These are phyloP conservation scores for Oryzias woworae DNA, from an alignment of 2,113 vertebrate genomes.

Conservation along the genomic window DNA sequence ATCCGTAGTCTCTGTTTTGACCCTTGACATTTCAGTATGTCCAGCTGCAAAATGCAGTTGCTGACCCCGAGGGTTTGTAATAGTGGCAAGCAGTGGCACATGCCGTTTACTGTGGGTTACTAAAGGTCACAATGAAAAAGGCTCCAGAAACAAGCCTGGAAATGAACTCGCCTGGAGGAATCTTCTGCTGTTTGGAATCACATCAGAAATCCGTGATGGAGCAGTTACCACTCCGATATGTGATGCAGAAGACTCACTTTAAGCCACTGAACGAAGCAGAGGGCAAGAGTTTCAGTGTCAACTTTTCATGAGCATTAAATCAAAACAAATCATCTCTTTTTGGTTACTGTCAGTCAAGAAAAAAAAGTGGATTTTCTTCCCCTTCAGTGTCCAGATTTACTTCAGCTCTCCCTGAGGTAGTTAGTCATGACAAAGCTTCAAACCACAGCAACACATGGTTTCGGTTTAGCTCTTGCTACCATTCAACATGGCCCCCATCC, in stretches of 20 bases:
- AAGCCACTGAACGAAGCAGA: conserved; percentile 19
- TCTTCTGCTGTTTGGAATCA: conserved; percentile 38
- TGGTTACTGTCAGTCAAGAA: conserved; percentile 57
- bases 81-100: conserved; percentile 45
- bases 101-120: conserved; percentile 49
- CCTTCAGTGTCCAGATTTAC: conserved; percentile 34
- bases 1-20: conserved; percentile 55
- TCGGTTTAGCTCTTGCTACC: conserved; percentile 69
- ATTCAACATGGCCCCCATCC: conserved; percentile 64
- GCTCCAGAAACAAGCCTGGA: conserved; percentile 26
- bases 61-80: conserved; percentile 36
- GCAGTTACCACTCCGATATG: conserved; percentile 7
- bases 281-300: conserved; percentile 46
- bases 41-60: conserved; percentile 62
- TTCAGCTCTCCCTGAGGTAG: conserved; percentile 55
- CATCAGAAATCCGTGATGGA: conserved; percentile 18
- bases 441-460: conserved; percentile 74
- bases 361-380: conserved; percentile 40
- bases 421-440: conserved; percentile 67
- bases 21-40: conserved; percentile 56
- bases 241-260: conserved; percentile 3
- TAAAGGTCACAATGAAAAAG: conserved; percentile 41
- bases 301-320: conserved; percentile 55
- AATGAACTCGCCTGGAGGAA: conserved; percentile 23
- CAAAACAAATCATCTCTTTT: conserved; percentile 56